Evolutionary conservation across 2,113 vertebrate species (phyloP), one percentile per base, ranked within the genome.

Genomic region (Lampris incognitus): DNA sequence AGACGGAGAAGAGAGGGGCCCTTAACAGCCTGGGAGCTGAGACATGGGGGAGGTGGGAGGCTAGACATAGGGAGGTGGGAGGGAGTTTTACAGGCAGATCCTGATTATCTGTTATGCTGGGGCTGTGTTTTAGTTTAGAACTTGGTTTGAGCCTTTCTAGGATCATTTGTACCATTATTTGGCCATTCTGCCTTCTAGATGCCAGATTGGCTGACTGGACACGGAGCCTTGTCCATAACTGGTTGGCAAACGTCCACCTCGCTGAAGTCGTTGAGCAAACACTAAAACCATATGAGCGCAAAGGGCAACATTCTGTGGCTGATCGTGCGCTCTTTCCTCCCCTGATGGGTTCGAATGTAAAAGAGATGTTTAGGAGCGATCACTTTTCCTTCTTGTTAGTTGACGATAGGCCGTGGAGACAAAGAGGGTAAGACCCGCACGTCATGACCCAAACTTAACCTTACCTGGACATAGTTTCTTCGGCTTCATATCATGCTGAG

Each of bases 1-100:
- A 82, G 87, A 69, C n/a, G 9, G 80, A 84, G 79, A 57, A 67
- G 50, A 1, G 65, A 66, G 75, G 74, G 71, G 51, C 65, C 51
- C 24, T 11, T 13, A 62, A 46, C 65, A 54, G 57, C 51, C 74
- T 37, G 74, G 78, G 83, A 81, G 44, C 11, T 11, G 61, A 61
- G 69, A 61, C 13, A 0, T 5, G 9, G 54, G 52, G 44, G 54
- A 9, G 61, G 51, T 6, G 10, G 57, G 2, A 51, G 69, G 24
- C 24, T 24, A 58, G 1, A 40, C 52, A 37, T 66, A 24, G 48
- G 55, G 39, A 78, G 67, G 58, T 74, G 50, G n/a, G 54, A 51
- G 38, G 36, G 38, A 46, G 44, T 4, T 5, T 46, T 4, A 46
- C 4, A 46, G 44, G 44, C 7, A 46, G 66, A 72, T 56, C n/a